A percentile compares a stretch with the other conserved stretches of the same genome.
Evolutionary conservation across 2,113 vertebrate genomes (phyloP).

Genomic region (Carassius gibelio): DNA sequence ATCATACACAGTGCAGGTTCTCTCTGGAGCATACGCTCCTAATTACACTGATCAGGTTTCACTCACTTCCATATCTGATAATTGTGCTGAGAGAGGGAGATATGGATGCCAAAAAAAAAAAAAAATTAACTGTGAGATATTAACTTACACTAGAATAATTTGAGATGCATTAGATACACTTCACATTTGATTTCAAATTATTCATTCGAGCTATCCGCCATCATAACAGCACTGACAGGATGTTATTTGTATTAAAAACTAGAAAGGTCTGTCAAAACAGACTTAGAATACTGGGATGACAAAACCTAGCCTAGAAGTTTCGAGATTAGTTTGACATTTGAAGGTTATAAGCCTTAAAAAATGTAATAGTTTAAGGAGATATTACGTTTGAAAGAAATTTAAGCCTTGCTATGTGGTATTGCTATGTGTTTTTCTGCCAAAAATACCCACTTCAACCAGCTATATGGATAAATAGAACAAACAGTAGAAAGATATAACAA

Average conservation of each 20-base stretch:
- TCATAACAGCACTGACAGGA: neutral
- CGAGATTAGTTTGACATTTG: neutral
- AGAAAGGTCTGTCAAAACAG: neutral
- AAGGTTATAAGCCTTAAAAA: neutral
- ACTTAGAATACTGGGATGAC: neutral
- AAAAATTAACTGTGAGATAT: neutral
- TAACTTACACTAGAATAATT: neutral
- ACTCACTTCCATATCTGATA: neutral
- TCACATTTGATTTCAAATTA: neutral
- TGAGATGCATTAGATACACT: neutral
- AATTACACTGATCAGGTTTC: conserved; percentile 40
- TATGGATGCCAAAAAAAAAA: neutral
- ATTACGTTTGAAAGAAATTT: neutral
- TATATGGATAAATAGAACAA: neutral
- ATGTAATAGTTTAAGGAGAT: neutral
- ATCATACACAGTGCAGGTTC: conserved; percentile 37
- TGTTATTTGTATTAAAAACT: neutral
- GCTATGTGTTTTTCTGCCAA: neutral
- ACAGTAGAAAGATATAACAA: neutral
- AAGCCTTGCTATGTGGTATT: neutral
- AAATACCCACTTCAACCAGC: neutral
- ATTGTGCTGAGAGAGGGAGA: conserved; percentile 26
- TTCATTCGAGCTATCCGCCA: neutral
- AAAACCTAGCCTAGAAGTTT: neutral
- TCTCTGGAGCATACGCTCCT: conserved; percentile 11